phyloP scores from a whole-genome alignment of 1,140 invertebrate genomes.

The Formica selysi region DNA sequence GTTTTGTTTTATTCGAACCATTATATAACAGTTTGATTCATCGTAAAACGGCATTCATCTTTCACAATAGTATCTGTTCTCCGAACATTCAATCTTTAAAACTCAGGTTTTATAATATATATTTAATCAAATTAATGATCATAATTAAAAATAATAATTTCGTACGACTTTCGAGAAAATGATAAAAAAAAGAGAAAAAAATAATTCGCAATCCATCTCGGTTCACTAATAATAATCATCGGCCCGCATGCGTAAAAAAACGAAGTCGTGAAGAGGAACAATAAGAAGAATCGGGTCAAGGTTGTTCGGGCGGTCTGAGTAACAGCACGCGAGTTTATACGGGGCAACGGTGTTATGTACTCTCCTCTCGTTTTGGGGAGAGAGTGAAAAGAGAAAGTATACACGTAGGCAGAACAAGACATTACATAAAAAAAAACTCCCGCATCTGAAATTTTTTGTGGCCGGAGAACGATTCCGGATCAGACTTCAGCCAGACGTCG shows the following conservation, averaged over 20 bases:
- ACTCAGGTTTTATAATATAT: not conserved
- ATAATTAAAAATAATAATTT: not conserved
- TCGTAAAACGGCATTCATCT: not conserved
- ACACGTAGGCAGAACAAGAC: not conserved
- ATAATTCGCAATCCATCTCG: not conserved
- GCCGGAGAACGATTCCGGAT: not conserved
- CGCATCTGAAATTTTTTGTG: not conserved
- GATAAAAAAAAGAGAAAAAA: not conserved
- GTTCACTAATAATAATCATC: not conserved
- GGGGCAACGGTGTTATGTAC: not conserved
- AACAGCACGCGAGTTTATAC: slow-evolving; percentile 1
- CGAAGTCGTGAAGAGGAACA: not conserved
- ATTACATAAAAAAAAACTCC: not conserved
- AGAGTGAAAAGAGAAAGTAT: slow-evolving; percentile 22
- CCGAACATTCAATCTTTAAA: slow-evolving; percentile 3
- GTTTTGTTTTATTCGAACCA: not conserved
- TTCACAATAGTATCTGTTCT: not conserved
- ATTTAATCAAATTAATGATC: slow-evolving; percentile 6
- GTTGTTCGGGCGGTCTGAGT: slow-evolving; percentile 9
- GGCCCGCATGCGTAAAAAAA: not conserved
- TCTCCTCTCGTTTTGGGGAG: not conserved
- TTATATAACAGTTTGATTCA: not conserved
- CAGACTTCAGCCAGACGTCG: slow-evolving; percentile 10
- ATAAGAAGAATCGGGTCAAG: slow-evolving; percentile 33
- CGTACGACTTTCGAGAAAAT: not conserved